Conservation (phyloP, 2,888 invertebrate genomes). For the Cactoblastis cactorum region DNA sequence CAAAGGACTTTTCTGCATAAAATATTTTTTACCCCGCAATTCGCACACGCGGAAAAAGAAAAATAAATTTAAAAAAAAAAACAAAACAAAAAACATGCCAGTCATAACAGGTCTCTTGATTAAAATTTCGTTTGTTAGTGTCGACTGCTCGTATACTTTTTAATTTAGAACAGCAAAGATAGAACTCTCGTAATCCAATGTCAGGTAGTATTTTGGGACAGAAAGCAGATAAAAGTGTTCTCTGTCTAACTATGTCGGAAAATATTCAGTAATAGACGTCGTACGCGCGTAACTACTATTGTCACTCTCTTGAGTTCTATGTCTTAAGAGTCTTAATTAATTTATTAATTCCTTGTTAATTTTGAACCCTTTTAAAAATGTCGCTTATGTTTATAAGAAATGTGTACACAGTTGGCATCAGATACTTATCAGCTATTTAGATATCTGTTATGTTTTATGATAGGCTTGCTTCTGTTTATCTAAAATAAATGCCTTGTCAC, state of each 20-base stretch:
- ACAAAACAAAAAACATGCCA: background rate
- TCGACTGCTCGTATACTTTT: slow-evolving; percentile 16
- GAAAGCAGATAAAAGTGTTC: slow-evolving; percentile 38
- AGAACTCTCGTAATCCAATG: slow-evolving; percentile 44
- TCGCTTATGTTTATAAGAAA: too few relatives aligned
- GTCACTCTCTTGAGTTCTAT: too few relatives aligned
- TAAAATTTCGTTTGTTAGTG: slow-evolving; percentile 13
- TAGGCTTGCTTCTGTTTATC: too few relatives aligned
- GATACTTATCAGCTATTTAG: too few relatives aligned
- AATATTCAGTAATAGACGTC: slow-evolving; percentile 24
- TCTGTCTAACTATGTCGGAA: slow-evolving; percentile 22
- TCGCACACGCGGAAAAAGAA: background rate
- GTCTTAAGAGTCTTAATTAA: too few relatives aligned
- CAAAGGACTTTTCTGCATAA: background rate
- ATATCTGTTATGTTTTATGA: too few relatives aligned
- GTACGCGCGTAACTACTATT: too few relatives aligned
- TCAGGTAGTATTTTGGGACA: slow-evolving; percentile 49
- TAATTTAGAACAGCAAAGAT: slow-evolving; percentile 29
- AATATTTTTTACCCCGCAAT: background rate
- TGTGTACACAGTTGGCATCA: too few relatives aligned
- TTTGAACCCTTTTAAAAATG: too few relatives aligned
- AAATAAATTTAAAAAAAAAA: background rate
- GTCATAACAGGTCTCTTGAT: slow-evolving; percentile 11
- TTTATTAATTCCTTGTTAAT: too few relatives aligned
- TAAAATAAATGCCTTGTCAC: too few relatives aligned